A percentile compares a stretch with the other conserved stretches of the same genome.
Conservation (phyloP, 2,797 vertebrate species). For the Myotis myotis region DNA sequence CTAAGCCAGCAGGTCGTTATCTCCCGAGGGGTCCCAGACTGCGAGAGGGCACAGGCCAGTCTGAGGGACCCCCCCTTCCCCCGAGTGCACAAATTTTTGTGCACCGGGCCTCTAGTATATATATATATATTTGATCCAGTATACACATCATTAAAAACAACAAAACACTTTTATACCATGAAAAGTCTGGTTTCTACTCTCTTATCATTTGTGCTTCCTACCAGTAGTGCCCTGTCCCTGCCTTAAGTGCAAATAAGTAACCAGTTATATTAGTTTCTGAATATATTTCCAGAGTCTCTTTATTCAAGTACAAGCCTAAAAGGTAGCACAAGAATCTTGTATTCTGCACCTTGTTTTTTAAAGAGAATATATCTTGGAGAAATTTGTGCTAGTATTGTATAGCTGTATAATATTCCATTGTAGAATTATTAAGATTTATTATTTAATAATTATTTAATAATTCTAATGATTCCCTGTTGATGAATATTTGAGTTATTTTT, state of each 20-base stretch:
- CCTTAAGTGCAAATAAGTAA: background rate
- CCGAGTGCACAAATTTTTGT: no score
- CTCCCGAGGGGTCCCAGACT: no score
- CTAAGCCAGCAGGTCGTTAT: no score
- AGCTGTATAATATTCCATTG: background rate
- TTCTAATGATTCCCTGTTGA: background rate
- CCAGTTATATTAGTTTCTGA: background rate
- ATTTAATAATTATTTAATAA: no score
- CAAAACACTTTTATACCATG: background rate
- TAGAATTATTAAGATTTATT: constrained; percentile 11
- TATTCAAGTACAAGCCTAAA: background rate
- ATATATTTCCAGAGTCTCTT: background rate
- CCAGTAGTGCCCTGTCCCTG: background rate
- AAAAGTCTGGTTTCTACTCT: background rate
- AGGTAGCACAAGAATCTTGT: background rate
- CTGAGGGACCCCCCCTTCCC: no score
- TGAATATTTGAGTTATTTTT: constrained; percentile 18
- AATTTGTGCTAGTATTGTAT: background rate
- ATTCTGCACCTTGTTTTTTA: constrained; percentile 10
- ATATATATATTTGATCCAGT: background rate
- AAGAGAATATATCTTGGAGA: background rate
- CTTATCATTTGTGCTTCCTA: background rate
- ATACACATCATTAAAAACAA: background rate
- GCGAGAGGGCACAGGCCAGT: no score
- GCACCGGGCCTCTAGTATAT: no score